Evolutionary conservation across 2,888 invertebrate species (phyloP), one percentile per base, ranked within the genome.

Genomic region (Axea sp.): DNA sequence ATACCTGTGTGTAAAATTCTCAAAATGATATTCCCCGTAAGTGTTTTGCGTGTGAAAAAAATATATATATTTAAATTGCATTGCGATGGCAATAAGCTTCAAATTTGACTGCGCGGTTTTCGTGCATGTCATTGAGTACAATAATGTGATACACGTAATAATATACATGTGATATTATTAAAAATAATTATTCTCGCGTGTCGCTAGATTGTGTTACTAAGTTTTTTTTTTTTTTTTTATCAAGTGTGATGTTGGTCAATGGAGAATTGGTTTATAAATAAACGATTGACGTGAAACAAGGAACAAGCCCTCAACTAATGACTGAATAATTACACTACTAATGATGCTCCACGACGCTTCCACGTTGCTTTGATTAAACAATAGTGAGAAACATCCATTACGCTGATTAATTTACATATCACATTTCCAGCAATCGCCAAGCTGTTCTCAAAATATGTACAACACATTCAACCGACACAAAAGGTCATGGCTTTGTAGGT

Each of bases 391-490:
- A 59, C 39, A 49, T 26, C 26, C 37, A 39, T 69, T 51, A 30
- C 45, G 22, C 53, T 65, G 65, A 55, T 65, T 65, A 75, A 71
- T 75, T 71, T 71, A 75, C 75, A 75, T 75, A 75, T 75, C 75
- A 75, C 75, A 75, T 75, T 72, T 57, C 49, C 55, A 75, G 65
- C 62, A 51, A 45, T 39, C 47, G 17, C 31, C 47, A 57, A 57
- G 49, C 33, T 41, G 14, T 49, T 41, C 31, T 51, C 43, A 35
- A 74, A 74, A 22, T 75, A 75, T 71, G 33, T 75, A 67, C 67
- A 75, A 62, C 47, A 49, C 28, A 65, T 57, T 43, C 9, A 17
- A 30, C 26, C 12, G 22, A 41, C 41, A 30, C 3, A n/a, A 14
- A 15, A 17, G 30, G 15, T 43, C 59, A 9, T 30, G 26, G 11